A percentile compares a stretch with the other conserved stretches of the same genome.
Conservation (phyloP, 1,140 invertebrate species). For the Temnothorax nylanderi region DNA sequence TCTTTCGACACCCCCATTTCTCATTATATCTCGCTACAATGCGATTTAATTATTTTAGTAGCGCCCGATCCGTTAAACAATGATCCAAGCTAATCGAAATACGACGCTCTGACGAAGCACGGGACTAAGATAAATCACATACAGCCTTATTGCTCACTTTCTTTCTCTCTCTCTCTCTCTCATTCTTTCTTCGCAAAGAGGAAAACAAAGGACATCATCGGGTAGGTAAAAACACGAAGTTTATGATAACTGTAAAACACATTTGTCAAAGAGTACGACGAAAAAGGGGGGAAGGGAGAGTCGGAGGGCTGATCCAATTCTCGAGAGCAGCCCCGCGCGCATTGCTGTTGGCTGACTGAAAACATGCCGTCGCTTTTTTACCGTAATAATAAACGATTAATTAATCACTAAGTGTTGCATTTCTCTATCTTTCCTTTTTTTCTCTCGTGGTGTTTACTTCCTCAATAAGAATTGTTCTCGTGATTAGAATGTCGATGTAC, state of each 20-base stretch:
- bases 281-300: constrained; percentile 50
- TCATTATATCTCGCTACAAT: constrained; percentile 11
- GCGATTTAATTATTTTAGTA: neutral
- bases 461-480: constrained; percentile 59
- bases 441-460: constrained; percentile 39
- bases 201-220: constrained; percentile 45
- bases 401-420: constrained; percentile 78
- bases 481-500: constrained; percentile 60
- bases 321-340: constrained; percentile 54
- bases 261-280: constrained; percentile 57
- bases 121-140: constrained; percentile 45
- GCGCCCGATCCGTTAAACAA: constrained; percentile 25
- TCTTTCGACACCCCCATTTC: neutral
- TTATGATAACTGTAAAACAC: constrained; percentile 56
- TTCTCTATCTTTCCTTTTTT: constrained; percentile 57
- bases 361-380: constrained; percentile 56
- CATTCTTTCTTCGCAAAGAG: constrained; percentile 51
- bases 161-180: neutral
- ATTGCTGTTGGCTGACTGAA: constrained; percentile 66
- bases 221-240: constrained; percentile 57
- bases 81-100: constrained; percentile 46
- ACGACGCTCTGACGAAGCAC: constrained; percentile 39
- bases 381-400: constrained; percentile 76
- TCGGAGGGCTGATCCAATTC: constrained; percentile 41
- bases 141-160: constrained; percentile 15